Percentiles rank a stretch among this genome's conserved stretches.
phyloP scores from a whole-genome alignment of 2,888 invertebrate species.

The Cryptops parisi region DNA sequence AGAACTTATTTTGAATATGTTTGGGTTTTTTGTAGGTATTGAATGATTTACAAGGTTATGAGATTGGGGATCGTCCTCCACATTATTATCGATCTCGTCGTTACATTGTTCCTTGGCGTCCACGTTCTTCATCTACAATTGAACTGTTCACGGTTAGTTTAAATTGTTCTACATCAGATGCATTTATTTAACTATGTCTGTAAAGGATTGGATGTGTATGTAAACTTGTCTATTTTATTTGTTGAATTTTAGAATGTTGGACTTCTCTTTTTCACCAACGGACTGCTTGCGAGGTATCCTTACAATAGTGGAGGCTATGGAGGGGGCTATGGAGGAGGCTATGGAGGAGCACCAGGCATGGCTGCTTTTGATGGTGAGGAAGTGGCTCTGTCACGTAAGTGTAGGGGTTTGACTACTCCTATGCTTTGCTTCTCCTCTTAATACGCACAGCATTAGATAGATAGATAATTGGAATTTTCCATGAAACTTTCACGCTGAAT shows the following conservation, averaged over 20 bases:
- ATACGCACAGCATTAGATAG: too few species aligned
- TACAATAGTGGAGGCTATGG: neutral
- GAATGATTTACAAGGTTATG: slow-evolving; percentile 20
- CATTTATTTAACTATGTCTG: neutral
- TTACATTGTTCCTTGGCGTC: slow-evolving; percentile 18
- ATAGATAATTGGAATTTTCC: too few species aligned
- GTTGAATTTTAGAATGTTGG: slow-evolving; percentile 51
- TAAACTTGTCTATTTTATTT: neutral
- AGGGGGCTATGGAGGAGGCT: neutral
- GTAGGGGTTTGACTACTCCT: too few species aligned
- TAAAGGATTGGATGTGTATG: too few species aligned
- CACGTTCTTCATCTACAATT: slow-evolving; percentile 18
- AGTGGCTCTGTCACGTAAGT: too few species aligned
- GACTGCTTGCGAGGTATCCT: slow-evolving; percentile 29
- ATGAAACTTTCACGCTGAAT: too few species aligned
- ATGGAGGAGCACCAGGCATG: neutral
- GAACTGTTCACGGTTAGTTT: slow-evolving; percentile 8
- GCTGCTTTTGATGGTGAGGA: neutral
- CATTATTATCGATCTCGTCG: neutral
- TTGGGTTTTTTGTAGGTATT: slow-evolving; percentile 15
- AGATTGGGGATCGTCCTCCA: slow-evolving; percentile 10
- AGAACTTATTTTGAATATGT: neutral
- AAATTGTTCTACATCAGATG: neutral
- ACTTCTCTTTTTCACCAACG: slow-evolving; percentile 58
- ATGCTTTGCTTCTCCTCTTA: too few species aligned